Percentiles rank a stretch among this genome's conserved stretches.
Conservation (phyloP, 2,113 vertebrate species). For the Xiphophorus maculatus region DNA sequence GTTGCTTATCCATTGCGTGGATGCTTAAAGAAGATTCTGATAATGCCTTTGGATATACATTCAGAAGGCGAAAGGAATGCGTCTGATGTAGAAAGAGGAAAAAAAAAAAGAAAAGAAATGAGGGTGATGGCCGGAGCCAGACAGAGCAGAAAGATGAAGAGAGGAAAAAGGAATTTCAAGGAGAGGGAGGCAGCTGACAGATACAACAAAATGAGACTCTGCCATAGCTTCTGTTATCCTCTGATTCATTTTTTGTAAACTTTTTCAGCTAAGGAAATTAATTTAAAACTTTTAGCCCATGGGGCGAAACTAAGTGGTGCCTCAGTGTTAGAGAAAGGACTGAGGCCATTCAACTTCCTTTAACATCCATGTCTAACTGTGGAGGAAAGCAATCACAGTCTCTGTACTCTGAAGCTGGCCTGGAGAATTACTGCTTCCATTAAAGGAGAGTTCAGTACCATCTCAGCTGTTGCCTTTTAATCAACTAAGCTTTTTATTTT, state of each 20-base stretch:
- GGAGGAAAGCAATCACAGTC: conserved; percentile 40
- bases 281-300: conserved; percentile 45
- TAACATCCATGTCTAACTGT: conserved; percentile 55
- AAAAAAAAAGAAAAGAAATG: conserved; percentile 8
- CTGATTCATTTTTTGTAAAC: conserved; percentile 48
- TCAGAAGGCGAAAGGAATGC: conserved; percentile 24
- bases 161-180: conserved; percentile 37
- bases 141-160: conserved; percentile 25
- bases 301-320: conserved; percentile 31
- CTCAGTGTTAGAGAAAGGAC: conserved; percentile 20
- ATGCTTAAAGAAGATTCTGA: conserved; percentile 53
- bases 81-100: conserved; percentile 6
- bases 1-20: conserved; percentile 26
- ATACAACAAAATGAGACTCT: conserved; percentile 26
- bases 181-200: conserved; percentile 29
- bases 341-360: conserved; percentile 34
- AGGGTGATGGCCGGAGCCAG: conserved; percentile 9
- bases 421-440: conserved; percentile 53
- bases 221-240: conserved; percentile 41
- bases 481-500: conserved; percentile 23
- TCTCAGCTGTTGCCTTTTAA: conserved; percentile 26
- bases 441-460: conserved; percentile 41
- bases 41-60: conserved; percentile 58
- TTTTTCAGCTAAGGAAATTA: conserved; percentile 48
- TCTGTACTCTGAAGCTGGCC: conserved; percentile 25